Conservation (phyloP, 2,113 vertebrate species). For the Rhegmatorhina hoffmannsi region DNA sequence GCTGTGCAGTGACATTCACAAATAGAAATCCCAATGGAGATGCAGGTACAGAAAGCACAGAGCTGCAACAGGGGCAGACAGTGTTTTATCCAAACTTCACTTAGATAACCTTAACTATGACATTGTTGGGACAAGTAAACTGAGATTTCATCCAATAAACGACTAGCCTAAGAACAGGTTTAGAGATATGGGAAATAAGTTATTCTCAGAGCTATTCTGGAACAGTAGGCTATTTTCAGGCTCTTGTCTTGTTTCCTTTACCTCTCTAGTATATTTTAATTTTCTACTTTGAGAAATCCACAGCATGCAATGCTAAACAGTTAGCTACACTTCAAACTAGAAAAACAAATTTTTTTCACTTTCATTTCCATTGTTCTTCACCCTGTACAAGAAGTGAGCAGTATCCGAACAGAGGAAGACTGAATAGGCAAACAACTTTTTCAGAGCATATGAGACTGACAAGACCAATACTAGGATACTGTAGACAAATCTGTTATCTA, state of each 20-base stretch:
- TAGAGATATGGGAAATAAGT: background rate
- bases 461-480: background rate
- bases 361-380: background rate
- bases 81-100: background rate
- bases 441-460: background rate
- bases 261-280: background rate
- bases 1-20: background rate
- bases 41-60: background rate
- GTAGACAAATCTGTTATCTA: background rate
- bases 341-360: background rate
- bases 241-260: constrained; percentile 1
- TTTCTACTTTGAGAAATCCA: background rate
- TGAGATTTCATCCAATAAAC: background rate
- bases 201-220: background rate
- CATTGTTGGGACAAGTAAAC: background rate
- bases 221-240: background rate
- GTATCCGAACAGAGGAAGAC: background rate
- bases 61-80: background rate
- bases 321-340: background rate
- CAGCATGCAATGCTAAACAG: background rate
- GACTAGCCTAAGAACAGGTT: background rate
- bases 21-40: background rate
- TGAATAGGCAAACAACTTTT: background rate
- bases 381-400: background rate
- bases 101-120: background rate